Evolutionary conservation across 1,140 invertebrate species (phyloP).

Genomic region (Heterodera schachtii): DNA sequence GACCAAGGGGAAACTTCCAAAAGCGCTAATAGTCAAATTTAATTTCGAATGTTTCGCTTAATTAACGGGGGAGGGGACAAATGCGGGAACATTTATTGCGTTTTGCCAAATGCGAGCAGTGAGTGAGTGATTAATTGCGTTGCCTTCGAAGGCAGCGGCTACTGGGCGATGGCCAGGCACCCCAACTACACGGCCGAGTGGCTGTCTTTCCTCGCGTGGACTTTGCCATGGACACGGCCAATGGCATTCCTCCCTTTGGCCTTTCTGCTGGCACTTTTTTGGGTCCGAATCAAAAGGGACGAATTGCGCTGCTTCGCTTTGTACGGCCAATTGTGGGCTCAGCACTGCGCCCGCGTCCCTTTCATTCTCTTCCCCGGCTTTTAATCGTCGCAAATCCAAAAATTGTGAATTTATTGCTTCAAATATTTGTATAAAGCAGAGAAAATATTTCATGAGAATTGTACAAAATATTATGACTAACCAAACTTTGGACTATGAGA

Average conservation of each 20-base stretch:
- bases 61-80: too few relatives aligned
- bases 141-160: constrained; percentile 46
- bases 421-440: too few relatives aligned
- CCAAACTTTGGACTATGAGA: too few relatives aligned
- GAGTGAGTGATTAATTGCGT: not conserved
- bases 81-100: too few relatives aligned
- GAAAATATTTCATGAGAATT: not conserved
- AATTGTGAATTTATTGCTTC: too few relatives aligned
- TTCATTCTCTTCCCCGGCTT: constrained; percentile 48
- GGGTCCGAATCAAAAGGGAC: constrained; percentile 33
- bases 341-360: constrained; percentile 47
- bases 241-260: constrained; percentile 40
- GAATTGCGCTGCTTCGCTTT: constrained; percentile 46
- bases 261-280: constrained; percentile 33
- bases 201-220: constrained; percentile 45
- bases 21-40: too few relatives aligned
- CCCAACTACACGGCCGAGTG: constrained; percentile 49
- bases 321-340: constrained; percentile 51
- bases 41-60: too few relatives aligned
- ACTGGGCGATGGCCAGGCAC: constrained; percentile 41
- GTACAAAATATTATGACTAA: not conserved
- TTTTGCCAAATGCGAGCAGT: not conserved
- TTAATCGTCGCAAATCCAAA: constrained; percentile 15
- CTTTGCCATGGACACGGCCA: constrained; percentile 15
- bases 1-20: too few relatives aligned